phyloP scores from a whole-genome alignment of 2,113 vertebrate genomes.

The Tricholaema leucomelas region DNA sequence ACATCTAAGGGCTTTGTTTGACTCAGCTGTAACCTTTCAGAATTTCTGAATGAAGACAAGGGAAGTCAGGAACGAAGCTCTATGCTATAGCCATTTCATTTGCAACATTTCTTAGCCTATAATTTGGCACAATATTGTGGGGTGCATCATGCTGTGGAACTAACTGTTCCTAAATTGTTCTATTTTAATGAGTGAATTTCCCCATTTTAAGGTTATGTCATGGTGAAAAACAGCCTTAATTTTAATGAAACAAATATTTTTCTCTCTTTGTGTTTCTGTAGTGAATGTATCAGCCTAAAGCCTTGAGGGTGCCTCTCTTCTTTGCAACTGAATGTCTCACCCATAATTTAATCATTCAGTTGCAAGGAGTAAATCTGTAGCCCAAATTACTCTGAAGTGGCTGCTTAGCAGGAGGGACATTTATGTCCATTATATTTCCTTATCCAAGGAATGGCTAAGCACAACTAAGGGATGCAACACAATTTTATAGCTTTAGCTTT shows the following conservation, averaged over 20 bases:
- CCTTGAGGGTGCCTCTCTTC: constrained; percentile 29
- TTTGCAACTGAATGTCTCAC: constrained; percentile 26
- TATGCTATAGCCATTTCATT: constrained; percentile 45
- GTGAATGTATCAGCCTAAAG: constrained; percentile 20
- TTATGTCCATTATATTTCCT: constrained; percentile 36
- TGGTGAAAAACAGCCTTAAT: constrained; percentile 59
- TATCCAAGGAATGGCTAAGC: constrained; percentile 3
- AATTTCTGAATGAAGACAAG: constrained; percentile 41
- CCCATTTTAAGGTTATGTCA: constrained; percentile 59
- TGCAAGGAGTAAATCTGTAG: constrained; percentile 30
- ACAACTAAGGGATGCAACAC: background rate
- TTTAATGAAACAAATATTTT: constrained; percentile 72
- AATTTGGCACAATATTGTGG: constrained; percentile 63
- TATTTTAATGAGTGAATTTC: constrained; percentile 34
- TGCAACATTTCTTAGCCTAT: constrained; percentile 59
- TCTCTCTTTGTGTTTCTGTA: constrained; percentile 22
- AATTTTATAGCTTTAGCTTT: constrained; percentile 11
- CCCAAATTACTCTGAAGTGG: constrained; percentile 53
- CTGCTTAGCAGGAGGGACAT: constrained; percentile 47
- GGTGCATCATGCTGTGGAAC: constrained; percentile 62
- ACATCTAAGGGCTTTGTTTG: constrained; percentile 37
- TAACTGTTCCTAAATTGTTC: constrained; percentile 59
- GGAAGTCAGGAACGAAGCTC: constrained; percentile 55
- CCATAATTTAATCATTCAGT: constrained; percentile 54
- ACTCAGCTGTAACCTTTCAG: constrained; percentile 48